Base-by-base conservation (phyloP, 2,888 invertebrate genomes). In the Pterostichus madidus region DNA sequence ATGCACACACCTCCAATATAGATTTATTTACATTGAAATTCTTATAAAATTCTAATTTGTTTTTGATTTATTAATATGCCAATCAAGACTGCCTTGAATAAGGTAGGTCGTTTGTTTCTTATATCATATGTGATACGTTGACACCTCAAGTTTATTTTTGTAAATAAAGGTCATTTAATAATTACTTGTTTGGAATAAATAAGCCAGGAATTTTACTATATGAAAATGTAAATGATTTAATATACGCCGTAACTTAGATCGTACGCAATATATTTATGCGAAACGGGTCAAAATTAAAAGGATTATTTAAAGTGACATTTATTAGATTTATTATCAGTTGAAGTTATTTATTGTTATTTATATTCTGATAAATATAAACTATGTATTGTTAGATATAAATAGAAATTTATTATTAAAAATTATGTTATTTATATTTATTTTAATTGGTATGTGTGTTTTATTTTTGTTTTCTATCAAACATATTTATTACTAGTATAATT, bases 21-120 rank as follows among this genome's bases (percentile, higher is more conserved):
- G n/a, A 32, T 32, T 52, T 49, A 53, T 75, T 49, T 75, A 13
- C 75, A 75, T 46, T 75, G 75, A 52, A 52, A 56, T 76, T 35
- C 39, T 71, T 71, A 71, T 75, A 52, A 52, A 52, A 56, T 76
- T 35, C 39, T 71, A 44, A 71, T 71, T 76, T 56, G 15, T 76
- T 13, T 39, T 76, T 32, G 15, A 32, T 56, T 44, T 71, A 53
- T 52, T 49, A 75, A 75, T 52, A 39, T 32, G 13, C 75, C 52
- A 75, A 52, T 75, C 35, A 53, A 13, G 53, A 15, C 53, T 35
- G 17, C 76, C 76, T 76, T 76, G 76, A 76, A 76, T 56, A 32
- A 52, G 53, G 76, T 76, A 76, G 76, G 76, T 76, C 76, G 53
- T 53, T 76, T 53, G 56, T 76, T 52, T 52, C 44, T 61, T 61